Percentiles rank a stretch among this genome's conserved stretches.
phyloP scores from a whole-genome alignment of 1,140 invertebrate genomes.

The Reticulitermes speratus region DNA sequence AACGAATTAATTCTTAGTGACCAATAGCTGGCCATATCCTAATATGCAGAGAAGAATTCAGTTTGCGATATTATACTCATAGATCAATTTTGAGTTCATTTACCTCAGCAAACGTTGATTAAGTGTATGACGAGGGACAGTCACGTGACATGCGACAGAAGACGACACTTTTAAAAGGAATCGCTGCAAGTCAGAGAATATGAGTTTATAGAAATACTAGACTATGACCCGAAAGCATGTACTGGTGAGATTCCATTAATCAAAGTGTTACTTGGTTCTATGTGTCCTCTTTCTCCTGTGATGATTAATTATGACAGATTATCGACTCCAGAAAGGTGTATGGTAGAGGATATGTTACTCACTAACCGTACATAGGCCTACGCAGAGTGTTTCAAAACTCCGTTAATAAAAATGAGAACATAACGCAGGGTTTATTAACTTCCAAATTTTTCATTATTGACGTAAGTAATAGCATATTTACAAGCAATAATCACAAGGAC shows the following conservation, averaged over 20 bases:
- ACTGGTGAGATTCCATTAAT: slow-evolving; percentile 6
- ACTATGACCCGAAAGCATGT: not conserved
- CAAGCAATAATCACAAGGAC: too few relatives aligned
- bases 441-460: too few relatives aligned
- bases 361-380: not conserved
- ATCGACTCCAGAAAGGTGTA: not conserved
- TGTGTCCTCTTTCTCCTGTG: not conserved
- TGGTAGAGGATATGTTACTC: not conserved
- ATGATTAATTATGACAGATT: slow-evolving; percentile 17
- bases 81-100: not conserved
- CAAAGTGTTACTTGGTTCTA: not conserved
- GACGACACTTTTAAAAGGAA: not conserved
- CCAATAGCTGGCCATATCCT: too few relatives aligned
- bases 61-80: not conserved
- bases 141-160: not conserved
- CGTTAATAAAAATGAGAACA: too few relatives aligned
- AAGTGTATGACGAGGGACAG: not conserved
- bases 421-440: too few relatives aligned
- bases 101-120: not conserved
- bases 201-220: not conserved
- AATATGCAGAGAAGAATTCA: too few relatives aligned
- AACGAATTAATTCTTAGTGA: too few relatives aligned
- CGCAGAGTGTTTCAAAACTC: not conserved
- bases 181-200: not conserved
- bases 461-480: too few relatives aligned